Evolutionary conservation across 2,113 vertebrate species (phyloP).

Genomic region (Labrus mixtus): DNA sequence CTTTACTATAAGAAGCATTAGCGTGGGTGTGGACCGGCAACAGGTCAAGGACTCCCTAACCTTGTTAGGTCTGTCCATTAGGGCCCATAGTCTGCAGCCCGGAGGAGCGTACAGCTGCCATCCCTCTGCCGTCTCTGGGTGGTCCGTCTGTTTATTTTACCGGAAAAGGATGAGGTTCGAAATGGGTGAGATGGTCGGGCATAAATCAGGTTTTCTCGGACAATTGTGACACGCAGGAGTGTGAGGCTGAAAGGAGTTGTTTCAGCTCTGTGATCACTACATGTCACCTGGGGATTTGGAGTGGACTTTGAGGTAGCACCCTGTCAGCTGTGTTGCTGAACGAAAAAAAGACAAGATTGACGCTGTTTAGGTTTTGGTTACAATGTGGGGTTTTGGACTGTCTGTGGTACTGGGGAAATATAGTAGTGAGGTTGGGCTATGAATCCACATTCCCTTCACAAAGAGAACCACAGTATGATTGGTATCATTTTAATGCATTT

Average conservation of each 20-base stretch:
- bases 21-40: conserved; percentile 11
- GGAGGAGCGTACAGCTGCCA: conserved; percentile 44
- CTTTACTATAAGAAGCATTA: conserved; percentile 21
- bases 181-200: conserved; percentile 28
- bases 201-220: conserved; percentile 54
- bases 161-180: conserved; percentile 46
- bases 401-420: background rate
- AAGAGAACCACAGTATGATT: background rate
- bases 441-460: background rate
- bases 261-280: conserved; percentile 16
- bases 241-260: conserved; percentile 32
- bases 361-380: conserved; percentile 6
- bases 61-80: conserved; percentile 42
- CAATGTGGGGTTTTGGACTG: background rate
- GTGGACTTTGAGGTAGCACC: conserved; percentile 28
- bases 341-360: background rate
- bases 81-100: conserved; percentile 19
- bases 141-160: conserved; percentile 66
- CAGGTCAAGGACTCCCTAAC: conserved; percentile 45
- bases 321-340: conserved; percentile 11
- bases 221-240: conserved; percentile 46
- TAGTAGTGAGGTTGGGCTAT: conserved; percentile 14
- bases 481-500: conserved; percentile 1
- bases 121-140: conserved; percentile 52
- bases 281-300: conserved; percentile 28